Conservation (phyloP, 1,140 invertebrate species). For the Drosophila serrata region DNA sequence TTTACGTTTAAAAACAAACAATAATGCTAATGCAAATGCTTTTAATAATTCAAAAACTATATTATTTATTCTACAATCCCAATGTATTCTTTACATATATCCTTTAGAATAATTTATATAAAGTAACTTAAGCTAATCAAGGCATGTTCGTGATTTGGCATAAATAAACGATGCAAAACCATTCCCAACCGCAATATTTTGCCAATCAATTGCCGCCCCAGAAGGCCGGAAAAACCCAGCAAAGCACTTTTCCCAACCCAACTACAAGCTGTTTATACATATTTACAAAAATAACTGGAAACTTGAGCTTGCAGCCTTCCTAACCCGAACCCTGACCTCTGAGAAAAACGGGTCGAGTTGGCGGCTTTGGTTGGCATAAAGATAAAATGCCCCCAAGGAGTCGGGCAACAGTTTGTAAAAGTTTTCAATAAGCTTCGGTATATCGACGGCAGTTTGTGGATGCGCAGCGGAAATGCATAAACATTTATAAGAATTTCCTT, state of each 20-base stretch:
- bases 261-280: constrained; percentile 40
- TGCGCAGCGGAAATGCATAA: constrained; percentile 72
- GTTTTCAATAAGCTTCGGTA: constrained; percentile 73
- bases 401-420: constrained; percentile 69
- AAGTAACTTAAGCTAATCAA: constrained; percentile 10
- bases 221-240: constrained; percentile 14
- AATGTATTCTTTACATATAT: too few species aligned
- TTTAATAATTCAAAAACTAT: too few species aligned
- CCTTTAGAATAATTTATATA: background rate
- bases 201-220: constrained; percentile 55
- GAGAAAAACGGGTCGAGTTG: constrained; percentile 13
- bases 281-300: constrained; percentile 24
- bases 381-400: constrained; percentile 76
- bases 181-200: constrained; percentile 46
- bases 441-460: constrained; percentile 50
- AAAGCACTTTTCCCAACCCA: constrained; percentile 25
- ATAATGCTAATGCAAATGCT: too few species aligned
- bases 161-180: constrained; percentile 20
- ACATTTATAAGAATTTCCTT: constrained; percentile 71
- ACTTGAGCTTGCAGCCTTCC: background rate
- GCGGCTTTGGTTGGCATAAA: constrained; percentile 38
- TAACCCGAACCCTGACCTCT: constrained; percentile 29
- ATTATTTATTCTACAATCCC: too few species aligned
- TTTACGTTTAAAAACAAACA: too few species aligned
- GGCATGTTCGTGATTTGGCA: constrained; percentile 22